A percentile compares a stretch with the other conserved stretches of the same genome.
Evolutionary conservation across 2,113 vertebrate species (phyloP).

Genomic region (Phrynocephalus versicolor): DNA sequence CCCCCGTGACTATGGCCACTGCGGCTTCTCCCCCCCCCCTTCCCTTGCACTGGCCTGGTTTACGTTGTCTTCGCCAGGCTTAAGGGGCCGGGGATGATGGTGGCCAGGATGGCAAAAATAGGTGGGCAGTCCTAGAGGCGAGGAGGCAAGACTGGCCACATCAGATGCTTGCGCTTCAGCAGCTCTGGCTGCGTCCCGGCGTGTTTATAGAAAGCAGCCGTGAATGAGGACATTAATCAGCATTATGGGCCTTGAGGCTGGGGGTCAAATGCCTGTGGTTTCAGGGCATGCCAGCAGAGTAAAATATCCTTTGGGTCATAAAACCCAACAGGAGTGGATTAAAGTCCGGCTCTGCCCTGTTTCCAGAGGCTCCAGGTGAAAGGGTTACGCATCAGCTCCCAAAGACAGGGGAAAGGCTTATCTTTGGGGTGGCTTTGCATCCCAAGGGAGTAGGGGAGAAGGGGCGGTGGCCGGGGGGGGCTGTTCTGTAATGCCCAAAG

Average conservation of each 20-base stretch:
- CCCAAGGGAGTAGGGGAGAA: no score
- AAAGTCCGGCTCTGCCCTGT: background rate
- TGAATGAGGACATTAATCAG: constrained; percentile 42
- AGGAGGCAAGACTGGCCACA: rapidly evolving
- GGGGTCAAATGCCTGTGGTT: constrained; percentile 61
- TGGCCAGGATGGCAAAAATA: background rate
- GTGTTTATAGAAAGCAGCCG: constrained; percentile 9
- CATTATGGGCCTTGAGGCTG: constrained; percentile 17
- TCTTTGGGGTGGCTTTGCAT: no score
- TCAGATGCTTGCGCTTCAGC: background rate
- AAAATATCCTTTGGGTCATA: background rate
- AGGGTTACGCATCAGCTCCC: background rate
- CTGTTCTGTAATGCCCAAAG: no score
- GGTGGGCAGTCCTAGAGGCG: rapidly evolving
- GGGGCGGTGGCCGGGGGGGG: background rate
- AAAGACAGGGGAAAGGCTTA: background rate
- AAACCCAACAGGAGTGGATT: constrained; percentile 32
- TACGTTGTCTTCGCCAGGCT: background rate
- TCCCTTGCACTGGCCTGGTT: no score
- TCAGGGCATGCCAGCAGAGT: constrained; percentile 29
- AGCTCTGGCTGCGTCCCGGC: background rate
- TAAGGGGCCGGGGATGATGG: background rate
- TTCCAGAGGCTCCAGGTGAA: constrained; percentile 35
- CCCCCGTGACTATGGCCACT: background rate
- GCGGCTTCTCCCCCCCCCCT: no score